Base-by-base conservation (phyloP, 2,888 invertebrate genomes). In the Deilephila porcellus region DNA sequence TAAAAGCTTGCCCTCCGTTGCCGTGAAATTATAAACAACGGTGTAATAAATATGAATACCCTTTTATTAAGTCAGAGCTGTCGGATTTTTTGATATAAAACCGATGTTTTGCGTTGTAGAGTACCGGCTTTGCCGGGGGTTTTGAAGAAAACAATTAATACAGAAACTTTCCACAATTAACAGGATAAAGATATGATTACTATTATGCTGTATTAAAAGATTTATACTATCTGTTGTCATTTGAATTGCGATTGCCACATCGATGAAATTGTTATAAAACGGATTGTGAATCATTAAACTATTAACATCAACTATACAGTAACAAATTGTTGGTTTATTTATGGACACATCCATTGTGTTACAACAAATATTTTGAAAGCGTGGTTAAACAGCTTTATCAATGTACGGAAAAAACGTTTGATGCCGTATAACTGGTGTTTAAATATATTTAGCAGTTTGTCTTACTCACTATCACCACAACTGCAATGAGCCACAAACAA, bases 1-100 rank as follows among this genome's bases (percentile, higher is more conserved):
- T 86, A 86, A 67, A 67, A 83, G 82, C 79, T 82, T 78, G 82
- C 84, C 88, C 80, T 84, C 79, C 71, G 56, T 82, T 86, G 87
- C 80, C 85, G 82, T 79, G 82, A 86, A 87, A 83, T 84, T 78
- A 74, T 83, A 80, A 81, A 81, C 34, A 63, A 72, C 45, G 19
- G 53, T 71, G 59, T 70, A n/a, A 52, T 45, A 63, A 63, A 63
- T 70, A 73, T 53, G 72, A 76, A 74, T 73, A 72, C n/a, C 34
- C 60, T 25, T 71, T 59, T 71, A 60, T 32, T 52, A 17, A 32
- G 37, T 20, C 11, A 7, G 37, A 20, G n/a, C 14, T 64, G 37
- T n/a, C 8, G 45, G 34, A 64, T 0, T 20, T 64, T 64, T 64
- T 64, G 8, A 37, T 64, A 37, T 56, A 56, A 56, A n/a, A 56